Percentiles rank a stretch among this genome's conserved stretches.
These are phyloP conservation scores for Aphelinus atriplicis DNA, from an alignment of 1,140 invertebrate species.

Conservation along the genomic window DNA sequence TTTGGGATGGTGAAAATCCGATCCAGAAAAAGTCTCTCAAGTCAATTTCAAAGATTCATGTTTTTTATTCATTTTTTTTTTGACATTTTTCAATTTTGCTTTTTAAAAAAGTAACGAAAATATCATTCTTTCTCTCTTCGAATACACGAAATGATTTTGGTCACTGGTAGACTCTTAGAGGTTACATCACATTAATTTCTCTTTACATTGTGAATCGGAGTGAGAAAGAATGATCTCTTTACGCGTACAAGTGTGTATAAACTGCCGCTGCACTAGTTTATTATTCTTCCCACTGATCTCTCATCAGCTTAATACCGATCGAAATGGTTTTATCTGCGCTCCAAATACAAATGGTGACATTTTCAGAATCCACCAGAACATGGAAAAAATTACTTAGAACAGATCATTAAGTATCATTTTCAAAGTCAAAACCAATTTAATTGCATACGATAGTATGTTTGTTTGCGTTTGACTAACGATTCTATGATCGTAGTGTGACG, in stretches of 20 bases:
- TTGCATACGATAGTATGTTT: background rate
- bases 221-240: slow-evolving; percentile 39
- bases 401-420: background rate
- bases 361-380: background rate
- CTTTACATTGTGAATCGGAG: slow-evolving; percentile 32
- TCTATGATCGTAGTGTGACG: slow-evolving; percentile 7
- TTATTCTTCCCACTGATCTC: slow-evolving; percentile 21
- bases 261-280: slow-evolving; percentile 27
- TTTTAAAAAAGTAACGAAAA: slow-evolving; percentile 51
- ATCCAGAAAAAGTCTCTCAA: slow-evolving; percentile 6
- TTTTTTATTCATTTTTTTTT: slow-evolving; percentile 33
- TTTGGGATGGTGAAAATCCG: background rate
- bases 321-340: background rate
- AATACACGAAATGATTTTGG: slow-evolving; percentile 30
- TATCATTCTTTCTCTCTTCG: slow-evolving; percentile 34
- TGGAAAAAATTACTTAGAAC: background rate
- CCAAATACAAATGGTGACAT: background rate
- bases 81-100: slow-evolving; percentile 25
- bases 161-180: slow-evolving; percentile 24
- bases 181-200: slow-evolving; percentile 21
- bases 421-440: slow-evolving; percentile 4
- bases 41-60: slow-evolving; percentile 30
- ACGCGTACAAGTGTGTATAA: slow-evolving; percentile 40
- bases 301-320: slow-evolving; percentile 24
- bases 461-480: background rate